Percentiles rank a stretch among this genome's conserved stretches.
These are phyloP conservation scores for Parnassius orleans DNA, from an alignment of 2,888 invertebrate genomes.

Conservation along the genomic window DNA sequence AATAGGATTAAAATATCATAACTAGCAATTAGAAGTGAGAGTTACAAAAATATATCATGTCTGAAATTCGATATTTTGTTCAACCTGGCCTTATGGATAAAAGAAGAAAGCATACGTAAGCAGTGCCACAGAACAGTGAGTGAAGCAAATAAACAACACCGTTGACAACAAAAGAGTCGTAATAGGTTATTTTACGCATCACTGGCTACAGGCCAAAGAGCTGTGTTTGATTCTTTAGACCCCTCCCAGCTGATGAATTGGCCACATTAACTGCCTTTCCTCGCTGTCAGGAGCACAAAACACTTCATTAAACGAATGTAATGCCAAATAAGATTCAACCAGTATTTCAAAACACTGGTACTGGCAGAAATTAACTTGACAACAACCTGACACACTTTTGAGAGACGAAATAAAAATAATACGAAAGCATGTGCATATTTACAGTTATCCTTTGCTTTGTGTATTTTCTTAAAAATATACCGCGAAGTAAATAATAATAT, in stretches of 20 bases:
- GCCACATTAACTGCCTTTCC: conserved; percentile 41
- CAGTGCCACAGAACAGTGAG: conserved; percentile 18
- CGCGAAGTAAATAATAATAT: conserved; percentile 9
- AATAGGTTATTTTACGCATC: conserved; percentile 61
- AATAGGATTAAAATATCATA: too few relatives aligned
- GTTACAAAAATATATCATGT: too few relatives aligned
- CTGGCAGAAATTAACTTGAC: conserved; percentile 23
- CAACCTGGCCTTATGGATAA: too few relatives aligned
- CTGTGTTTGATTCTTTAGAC: conserved; percentile 43
- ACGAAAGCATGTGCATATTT: background rate
- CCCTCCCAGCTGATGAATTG: conserved; percentile 40
- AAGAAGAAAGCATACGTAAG: too few relatives aligned
- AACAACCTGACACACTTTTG: background rate
- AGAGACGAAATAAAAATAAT: background rate
- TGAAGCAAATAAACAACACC: conserved; percentile 35
- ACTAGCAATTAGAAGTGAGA: too few relatives aligned
- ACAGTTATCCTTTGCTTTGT: conserved; percentile 7
- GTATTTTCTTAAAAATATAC: background rate
- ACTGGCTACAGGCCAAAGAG: conserved; percentile 48
- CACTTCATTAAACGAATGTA: conserved; percentile 36
- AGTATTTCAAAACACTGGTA: conserved; percentile 33
- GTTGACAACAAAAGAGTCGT: conserved; percentile 54
- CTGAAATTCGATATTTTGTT: too few relatives aligned
- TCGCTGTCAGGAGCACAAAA: conserved; percentile 51
- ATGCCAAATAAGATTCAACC: conserved; percentile 33